Conservation (phyloP, 2,113 vertebrate genomes). For the Eulemur macaco region DNA sequence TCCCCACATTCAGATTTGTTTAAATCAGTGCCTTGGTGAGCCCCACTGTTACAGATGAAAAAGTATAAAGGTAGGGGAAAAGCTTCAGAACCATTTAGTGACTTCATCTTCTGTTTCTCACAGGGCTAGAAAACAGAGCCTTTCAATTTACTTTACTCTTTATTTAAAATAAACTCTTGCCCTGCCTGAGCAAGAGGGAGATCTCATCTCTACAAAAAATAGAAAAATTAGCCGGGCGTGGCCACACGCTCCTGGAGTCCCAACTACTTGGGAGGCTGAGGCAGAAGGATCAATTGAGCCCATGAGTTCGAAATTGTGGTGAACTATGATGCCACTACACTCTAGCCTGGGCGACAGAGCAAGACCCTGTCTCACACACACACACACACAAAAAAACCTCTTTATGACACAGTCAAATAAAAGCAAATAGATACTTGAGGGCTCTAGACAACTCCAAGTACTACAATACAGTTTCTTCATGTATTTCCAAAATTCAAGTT, state of each 20-base stretch:
- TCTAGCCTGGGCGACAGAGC: too few species aligned
- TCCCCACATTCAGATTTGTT: background rate
- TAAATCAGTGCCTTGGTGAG: background rate
- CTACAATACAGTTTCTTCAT: constrained; percentile 1
- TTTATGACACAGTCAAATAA: background rate
- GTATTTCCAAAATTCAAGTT: background rate
- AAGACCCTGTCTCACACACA: too few species aligned
- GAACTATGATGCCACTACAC: too few species aligned
- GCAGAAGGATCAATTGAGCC: too few species aligned
- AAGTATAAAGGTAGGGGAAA: background rate
- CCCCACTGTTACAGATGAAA: background rate
- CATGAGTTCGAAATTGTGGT: too few species aligned
- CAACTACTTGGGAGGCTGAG: too few species aligned
- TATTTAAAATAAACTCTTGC: background rate
- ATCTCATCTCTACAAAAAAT: too few species aligned
- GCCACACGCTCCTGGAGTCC: too few species aligned
- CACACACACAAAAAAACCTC: too few species aligned
- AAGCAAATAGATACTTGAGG: background rate
- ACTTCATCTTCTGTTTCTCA: background rate
- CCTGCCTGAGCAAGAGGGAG: too few species aligned
- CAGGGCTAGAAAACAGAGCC: background rate
- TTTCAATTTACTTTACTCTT: background rate
- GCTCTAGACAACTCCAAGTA: background rate
- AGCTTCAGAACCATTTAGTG: background rate
- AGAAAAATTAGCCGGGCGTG: too few species aligned